Base-by-base conservation (phyloP, 2,113 vertebrate species). In the Ceratotherium simum region DNA sequence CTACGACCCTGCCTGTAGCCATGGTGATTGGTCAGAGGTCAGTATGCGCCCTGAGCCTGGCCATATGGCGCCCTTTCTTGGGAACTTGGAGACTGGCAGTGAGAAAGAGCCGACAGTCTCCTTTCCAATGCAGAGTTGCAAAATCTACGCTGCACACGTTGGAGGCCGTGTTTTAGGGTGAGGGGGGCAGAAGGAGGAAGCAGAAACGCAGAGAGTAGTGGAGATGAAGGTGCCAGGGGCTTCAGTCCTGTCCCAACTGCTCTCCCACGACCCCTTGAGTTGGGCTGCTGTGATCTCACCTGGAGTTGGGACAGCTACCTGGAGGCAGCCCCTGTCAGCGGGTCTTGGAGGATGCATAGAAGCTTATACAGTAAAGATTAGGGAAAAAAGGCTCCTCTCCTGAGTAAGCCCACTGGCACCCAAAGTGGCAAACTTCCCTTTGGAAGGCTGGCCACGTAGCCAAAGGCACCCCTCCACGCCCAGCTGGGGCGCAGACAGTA, bases 141-240 rank as follows among this genome's bases (percentile, higher is more conserved):
- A 11, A 29, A 33, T 0, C 18, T n/a, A 20, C 3, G 33, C 5
- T 1, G 12, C n/a, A 31, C 8, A 48, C 5, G 1, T 0, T 9
- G 33, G 7, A 29, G 65, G 29, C 51, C 1, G 0, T 2, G 2
- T 0, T 18, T 39, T 10, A 25, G 73, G 5, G 17, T 4, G 6
- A 93, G 8, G 8, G 48, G 20, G 27, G 27, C 54, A 36, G 58
- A 5, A n/a, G 21, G 3, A 60, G 27, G 6, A 20, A 6, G 12
- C 4, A 5, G 33, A 17, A 14, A 20, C 3, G 46, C 36, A 20
- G 48, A 36, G 9, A 42, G 27, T 16, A 23, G 25, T 11, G 1
- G n/a, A 7, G 23, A 33, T 0, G 12, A 25, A n/a, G 29, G 54
- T 23, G 20, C 23, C 13, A 48, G 20, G 1, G 70, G 33, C 51